These are phyloP conservation scores for Andrena hattorfiana DNA, from an alignment of 2,888 invertebrate genomes.

Conservation along the genomic window DNA sequence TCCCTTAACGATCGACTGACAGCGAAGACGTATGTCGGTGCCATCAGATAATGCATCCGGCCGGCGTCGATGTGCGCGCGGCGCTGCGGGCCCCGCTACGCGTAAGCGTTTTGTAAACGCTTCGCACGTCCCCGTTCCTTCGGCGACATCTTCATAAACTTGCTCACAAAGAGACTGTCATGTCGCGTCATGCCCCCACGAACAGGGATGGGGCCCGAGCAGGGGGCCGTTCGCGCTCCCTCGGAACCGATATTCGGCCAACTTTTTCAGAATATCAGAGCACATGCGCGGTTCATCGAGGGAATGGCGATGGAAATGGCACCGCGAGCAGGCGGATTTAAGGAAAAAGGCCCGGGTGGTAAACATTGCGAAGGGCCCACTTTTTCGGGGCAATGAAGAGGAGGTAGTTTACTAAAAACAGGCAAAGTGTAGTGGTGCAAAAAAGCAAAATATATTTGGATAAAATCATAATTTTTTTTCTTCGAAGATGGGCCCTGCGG, in stretches of 20 bases:
- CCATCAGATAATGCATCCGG: constrained; percentile 73
- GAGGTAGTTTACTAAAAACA: too few species aligned
- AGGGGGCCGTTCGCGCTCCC: neutral
- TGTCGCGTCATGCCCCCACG: constrained; percentile 70
- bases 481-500: too few species aligned
- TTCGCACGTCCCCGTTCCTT: constrained; percentile 65
- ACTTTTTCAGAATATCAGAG: neutral
- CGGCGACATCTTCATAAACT: constrained; percentile 76
- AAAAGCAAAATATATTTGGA: too few species aligned
- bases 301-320: neutral
- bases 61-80: constrained; percentile 54
- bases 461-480: too few species aligned
- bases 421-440: too few species aligned
- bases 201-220: neutral
- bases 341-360: neutral
- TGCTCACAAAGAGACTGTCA: constrained; percentile 73
- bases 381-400: too few species aligned
- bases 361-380: neutral
- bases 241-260: neutral
- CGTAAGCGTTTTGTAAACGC: constrained; percentile 66
- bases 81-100: constrained; percentile 15
- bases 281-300: neutral
- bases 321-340: neutral
- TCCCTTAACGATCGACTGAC: constrained; percentile 74
- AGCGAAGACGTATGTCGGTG: constrained; percentile 73